Evolutionary conservation across 2,888 invertebrate genomes (phyloP).

Genomic region (Pristionchus exspectatus): DNA sequence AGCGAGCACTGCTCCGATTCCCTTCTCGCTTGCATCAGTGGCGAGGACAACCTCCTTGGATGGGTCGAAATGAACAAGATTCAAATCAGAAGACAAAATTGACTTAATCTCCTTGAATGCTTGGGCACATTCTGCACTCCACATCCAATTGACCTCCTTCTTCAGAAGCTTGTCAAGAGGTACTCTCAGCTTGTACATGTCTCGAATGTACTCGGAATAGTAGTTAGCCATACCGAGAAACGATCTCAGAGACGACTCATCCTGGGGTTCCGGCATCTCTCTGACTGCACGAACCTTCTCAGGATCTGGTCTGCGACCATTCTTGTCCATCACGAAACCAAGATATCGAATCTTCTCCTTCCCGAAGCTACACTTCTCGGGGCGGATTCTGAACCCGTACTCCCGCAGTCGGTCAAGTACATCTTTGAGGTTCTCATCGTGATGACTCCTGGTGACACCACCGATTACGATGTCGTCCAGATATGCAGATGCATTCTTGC

Average conservation of each 20-base stretch:
- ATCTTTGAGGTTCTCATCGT: background rate
- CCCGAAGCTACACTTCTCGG: slow-evolving; percentile 65
- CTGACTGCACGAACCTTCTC: slow-evolving; percentile 44
- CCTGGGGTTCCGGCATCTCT: too few relatives aligned
- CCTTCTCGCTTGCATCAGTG: slow-evolving; percentile 79
- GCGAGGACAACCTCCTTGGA: slow-evolving; percentile 75
- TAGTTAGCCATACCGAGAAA: slow-evolving; percentile 59
- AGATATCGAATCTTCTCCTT: slow-evolving; percentile 60
- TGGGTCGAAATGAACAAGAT: slow-evolving; percentile 77
- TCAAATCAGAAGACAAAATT: slow-evolving; percentile 59
- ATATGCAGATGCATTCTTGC: background rate
- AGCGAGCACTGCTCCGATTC: slow-evolving; percentile 74
- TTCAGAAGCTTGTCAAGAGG: slow-evolving; percentile 40
- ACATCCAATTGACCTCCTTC: slow-evolving; percentile 55
- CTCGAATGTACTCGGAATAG: slow-evolving; percentile 58
- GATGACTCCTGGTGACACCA: background rate
- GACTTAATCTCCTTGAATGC: slow-evolving; percentile 56
- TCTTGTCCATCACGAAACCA: slow-evolving; percentile 60
- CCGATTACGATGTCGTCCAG: background rate
- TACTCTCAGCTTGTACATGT: slow-evolving; percentile 51
- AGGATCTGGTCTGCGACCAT: background rate
- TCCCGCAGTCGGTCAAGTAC: background rate
- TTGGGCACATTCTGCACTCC: slow-evolving; percentile 54
- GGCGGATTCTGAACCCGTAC: slow-evolving; percentile 61
- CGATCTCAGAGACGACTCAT: slow-evolving; percentile 49